Conservation (phyloP, 2,113 vertebrate species). For the Zootoca vivipara region DNA sequence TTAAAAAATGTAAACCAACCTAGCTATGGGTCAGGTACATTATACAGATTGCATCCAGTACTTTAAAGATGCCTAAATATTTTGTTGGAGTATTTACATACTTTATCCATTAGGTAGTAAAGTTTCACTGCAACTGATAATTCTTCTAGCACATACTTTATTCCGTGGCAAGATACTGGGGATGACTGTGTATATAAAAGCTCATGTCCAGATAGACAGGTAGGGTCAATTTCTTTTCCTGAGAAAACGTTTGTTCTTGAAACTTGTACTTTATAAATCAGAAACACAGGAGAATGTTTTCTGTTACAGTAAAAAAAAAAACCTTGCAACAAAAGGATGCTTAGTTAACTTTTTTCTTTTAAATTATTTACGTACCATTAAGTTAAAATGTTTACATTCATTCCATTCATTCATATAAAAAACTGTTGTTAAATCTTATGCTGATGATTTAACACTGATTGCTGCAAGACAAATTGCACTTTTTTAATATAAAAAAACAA, state of each 20-base stretch:
- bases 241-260: constrained; percentile 91
- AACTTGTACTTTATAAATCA: constrained; percentile 72
- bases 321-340: constrained; percentile 64
- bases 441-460: constrained; percentile 92
- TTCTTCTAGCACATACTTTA: constrained; percentile 72
- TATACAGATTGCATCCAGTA: constrained; percentile 76
- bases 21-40: constrained; percentile 74
- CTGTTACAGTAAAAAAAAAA: constrained; percentile 66
- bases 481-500: constrained; percentile 68
- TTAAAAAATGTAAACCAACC: constrained; percentile 78
- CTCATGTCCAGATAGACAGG: constrained; percentile 73
- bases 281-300: constrained; percentile 72
- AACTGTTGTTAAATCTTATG: constrained; percentile 85
- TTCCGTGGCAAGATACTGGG: constrained; percentile 72
- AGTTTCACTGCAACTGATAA: constrained; percentile 71
- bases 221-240: constrained; percentile 76
- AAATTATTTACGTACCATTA: constrained; percentile 92
- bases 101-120: constrained; percentile 83
- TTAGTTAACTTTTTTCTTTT: constrained; percentile 83
- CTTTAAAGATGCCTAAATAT: constrained; percentile 72
- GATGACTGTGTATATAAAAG: constrained; percentile 75
- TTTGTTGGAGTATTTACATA: constrained; percentile 80
- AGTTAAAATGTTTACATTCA: constrained; percentile 87
- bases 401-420: constrained; percentile 82
- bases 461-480: constrained; percentile 88